These are phyloP conservation scores for Ischnura elegans DNA, from an alignment of 2,888 invertebrate genomes.

Conservation along the genomic window DNA sequence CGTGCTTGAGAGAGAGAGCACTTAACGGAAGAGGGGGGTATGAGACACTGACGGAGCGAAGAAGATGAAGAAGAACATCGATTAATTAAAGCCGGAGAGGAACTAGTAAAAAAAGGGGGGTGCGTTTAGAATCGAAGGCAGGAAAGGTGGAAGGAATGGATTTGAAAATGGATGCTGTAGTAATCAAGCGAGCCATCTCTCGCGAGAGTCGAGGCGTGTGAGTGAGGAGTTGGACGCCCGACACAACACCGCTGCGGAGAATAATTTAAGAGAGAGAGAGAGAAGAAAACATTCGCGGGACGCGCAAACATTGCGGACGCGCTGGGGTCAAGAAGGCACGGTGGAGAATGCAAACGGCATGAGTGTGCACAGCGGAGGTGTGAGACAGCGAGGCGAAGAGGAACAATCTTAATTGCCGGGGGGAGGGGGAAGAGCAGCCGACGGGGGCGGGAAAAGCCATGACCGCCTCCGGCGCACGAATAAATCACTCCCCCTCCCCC, in stretches of 20 bases:
- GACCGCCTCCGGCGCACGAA: slow-evolving; percentile 59
- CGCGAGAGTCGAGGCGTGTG: neutral
- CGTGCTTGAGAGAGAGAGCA: slow-evolving; percentile 28
- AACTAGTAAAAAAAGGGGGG: slow-evolving; percentile 26
- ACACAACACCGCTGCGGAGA: too few species aligned
- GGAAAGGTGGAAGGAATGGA: slow-evolving; percentile 58
- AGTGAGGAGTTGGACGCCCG: too few species aligned
- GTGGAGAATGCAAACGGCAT: slow-evolving; percentile 1
- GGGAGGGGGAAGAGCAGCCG: slow-evolving; percentile 18
- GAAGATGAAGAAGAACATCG: neutral
- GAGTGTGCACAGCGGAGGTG: slow-evolving; percentile 13
- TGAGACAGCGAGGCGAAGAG: neutral
- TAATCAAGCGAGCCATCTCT: neutral
- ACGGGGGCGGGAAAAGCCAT: neutral
- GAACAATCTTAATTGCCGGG: neutral
- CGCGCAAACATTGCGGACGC: slow-evolving; percentile 44
- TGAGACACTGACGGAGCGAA: neutral
- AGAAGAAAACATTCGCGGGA: neutral
- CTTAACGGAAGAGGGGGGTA: neutral
- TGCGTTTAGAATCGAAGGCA: slow-evolving; percentile 43
- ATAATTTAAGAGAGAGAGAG: too few species aligned
- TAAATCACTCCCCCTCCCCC: slow-evolving; percentile 40
- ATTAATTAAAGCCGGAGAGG: slow-evolving; percentile 39
- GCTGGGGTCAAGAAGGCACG: neutral
- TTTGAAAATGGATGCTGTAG: slow-evolving; percentile 43